These are phyloP conservation scores for fruit fly (Drosophila melanogaster) DNA, from an alignment of 1,140 invertebrate genomes.

Conservation along the genomic window DNA sequence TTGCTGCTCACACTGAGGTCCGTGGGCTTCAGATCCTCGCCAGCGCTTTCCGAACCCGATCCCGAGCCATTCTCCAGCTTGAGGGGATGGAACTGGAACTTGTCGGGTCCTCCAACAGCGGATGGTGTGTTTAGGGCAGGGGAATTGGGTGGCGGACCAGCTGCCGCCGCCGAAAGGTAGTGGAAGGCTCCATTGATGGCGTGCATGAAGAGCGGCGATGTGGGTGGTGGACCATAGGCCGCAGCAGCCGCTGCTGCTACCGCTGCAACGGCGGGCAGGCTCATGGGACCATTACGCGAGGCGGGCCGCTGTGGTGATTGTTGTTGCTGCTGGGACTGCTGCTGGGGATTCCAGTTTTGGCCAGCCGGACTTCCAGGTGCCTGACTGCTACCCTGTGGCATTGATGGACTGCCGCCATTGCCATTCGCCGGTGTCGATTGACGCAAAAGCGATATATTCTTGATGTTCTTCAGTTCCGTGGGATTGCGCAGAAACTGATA, in stretches of 20 bases:
- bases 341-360: constrained; percentile 54
- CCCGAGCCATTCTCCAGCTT: constrained; percentile 70
- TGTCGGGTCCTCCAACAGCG: constrained; percentile 50
- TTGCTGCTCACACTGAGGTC: constrained; percentile 85
- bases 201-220: constrained; percentile 83
- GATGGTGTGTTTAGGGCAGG: constrained; percentile 63
- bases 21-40: constrained; percentile 85
- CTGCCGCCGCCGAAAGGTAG: constrained; percentile 73
- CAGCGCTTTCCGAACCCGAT: constrained; percentile 55
- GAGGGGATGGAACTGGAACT: constrained; percentile 78
- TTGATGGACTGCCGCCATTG: constrained; percentile 1
- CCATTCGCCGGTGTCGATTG: constrained; percentile 87
- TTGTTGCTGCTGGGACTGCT: constrained; percentile 64
- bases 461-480: constrained; percentile 95
- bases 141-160: constrained; percentile 73
- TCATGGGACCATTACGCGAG: constrained; percentile 64
- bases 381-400: constrained; percentile 38
- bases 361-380: constrained; percentile 48
- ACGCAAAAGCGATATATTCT: constrained; percentile 95
- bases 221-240: constrained; percentile 80
- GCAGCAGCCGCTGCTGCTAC: constrained; percentile 77
- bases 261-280: constrained; percentile 70
- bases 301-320: constrained; percentile 65
- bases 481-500: constrained; percentile 97
- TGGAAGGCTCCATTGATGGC: constrained; percentile 81